Percentiles rank a stretch among this genome's conserved stretches.
Evolutionary conservation across 2,113 vertebrate species (phyloP).

Genomic region (Forbesichthys agassizii): DNA sequence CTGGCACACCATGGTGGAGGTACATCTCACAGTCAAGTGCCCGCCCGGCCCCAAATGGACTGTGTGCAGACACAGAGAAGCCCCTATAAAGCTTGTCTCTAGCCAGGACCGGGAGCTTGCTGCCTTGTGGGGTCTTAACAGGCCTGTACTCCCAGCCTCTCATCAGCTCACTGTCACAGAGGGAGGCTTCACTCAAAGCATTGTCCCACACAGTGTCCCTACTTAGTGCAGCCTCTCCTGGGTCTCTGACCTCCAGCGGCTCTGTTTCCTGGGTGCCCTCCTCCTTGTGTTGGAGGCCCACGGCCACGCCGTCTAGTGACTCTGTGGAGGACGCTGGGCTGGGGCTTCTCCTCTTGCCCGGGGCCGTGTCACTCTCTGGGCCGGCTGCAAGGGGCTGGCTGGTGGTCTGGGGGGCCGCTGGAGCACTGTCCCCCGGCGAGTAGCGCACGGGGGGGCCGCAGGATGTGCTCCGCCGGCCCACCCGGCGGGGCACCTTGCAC

Average conservation of each 20-base stretch:
- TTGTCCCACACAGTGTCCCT: constrained; percentile 66
- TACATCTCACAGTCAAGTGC: constrained; percentile 29
- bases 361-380: constrained; percentile 52
- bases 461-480: constrained; percentile 83
- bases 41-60: constrained; percentile 8
- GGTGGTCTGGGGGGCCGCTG: not conserved
- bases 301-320: constrained; percentile 80
- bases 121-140: constrained; percentile 81
- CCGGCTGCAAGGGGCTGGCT: constrained; percentile 40
- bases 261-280: constrained; percentile 62
- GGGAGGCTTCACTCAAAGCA: constrained; percentile 4
- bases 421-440: constrained; percentile 47
- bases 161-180: constrained; percentile 77
- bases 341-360: constrained; percentile 71
- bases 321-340: constrained; percentile 80
- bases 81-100: constrained; percentile 62
- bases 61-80: constrained; percentile 2
- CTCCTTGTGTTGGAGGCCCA: constrained; percentile 34
- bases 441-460: constrained; percentile 80
- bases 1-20: constrained; percentile 35
- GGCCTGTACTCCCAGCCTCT: constrained; percentile 84
- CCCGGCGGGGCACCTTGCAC: constrained; percentile 86
- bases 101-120: constrained; percentile 84
- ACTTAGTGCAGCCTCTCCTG: constrained; percentile 44
- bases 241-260: constrained; percentile 51